Evolutionary conservation across 2,888 invertebrate genomes (phyloP).

Genomic region (Phorcus lineatus): DNA sequence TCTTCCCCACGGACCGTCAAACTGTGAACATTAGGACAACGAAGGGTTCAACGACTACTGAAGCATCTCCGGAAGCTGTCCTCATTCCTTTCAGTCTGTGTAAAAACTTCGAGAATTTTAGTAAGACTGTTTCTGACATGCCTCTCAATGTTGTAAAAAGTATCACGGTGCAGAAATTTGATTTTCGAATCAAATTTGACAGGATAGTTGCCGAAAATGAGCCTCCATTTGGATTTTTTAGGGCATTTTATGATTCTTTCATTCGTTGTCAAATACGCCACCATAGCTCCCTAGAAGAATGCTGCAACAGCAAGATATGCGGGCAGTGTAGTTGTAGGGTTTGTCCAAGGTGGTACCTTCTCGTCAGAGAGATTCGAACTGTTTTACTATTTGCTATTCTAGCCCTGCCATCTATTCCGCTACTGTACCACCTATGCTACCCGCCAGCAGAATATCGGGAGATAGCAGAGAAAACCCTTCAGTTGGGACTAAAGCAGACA

Average conservation of each 20-base stretch:
- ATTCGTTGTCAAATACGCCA: slow-evolving; percentile 36
- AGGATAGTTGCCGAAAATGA: slow-evolving; percentile 26
- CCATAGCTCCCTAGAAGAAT: slow-evolving; percentile 32
- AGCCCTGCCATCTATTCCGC: slow-evolving; percentile 33
- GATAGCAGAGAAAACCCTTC: not conserved
- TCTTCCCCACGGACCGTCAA: not conserved
- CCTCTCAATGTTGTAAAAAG: slow-evolving; percentile 16
- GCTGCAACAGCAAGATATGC: slow-evolving; percentile 32
- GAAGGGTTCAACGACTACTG: not conserved
- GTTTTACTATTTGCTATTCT: slow-evolving; percentile 29
- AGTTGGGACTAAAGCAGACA: slow-evolving; percentile 17
- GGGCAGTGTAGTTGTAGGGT: slow-evolving; percentile 25
- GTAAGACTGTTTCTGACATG: not conserved
- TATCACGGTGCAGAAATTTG: slow-evolving; percentile 18
- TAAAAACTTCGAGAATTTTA: not conserved
- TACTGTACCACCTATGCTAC: slow-evolving; percentile 29
- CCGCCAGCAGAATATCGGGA: slow-evolving; percentile 30
- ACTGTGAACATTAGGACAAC: not conserved
- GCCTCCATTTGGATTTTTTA: slow-evolving; percentile 23
- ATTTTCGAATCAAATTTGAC: slow-evolving; percentile 27
- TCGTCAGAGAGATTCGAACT: slow-evolving; percentile 29
- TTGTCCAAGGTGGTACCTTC: slow-evolving; percentile 33
- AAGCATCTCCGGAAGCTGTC: not conserved
- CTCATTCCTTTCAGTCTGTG: not conserved
- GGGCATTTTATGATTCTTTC: slow-evolving; percentile 30